Evolutionary conservation across 2,888 invertebrate genomes (phyloP), one percentile per base, ranked within the genome.

Genomic region (Metopia argyrocephala): DNA sequence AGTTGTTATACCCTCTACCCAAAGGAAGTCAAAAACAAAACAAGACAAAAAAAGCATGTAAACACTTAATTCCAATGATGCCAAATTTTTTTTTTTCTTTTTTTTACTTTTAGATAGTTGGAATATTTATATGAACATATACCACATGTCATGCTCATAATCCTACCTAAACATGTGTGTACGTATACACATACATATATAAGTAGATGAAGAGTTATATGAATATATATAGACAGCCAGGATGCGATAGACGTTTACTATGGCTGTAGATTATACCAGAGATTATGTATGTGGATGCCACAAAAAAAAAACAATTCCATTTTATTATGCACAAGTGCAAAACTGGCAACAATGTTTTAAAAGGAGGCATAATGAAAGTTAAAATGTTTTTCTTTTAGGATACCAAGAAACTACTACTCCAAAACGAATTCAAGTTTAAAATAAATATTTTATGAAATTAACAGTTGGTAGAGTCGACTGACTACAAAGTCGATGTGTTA

Each of bases 41-140:
- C 52, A 68, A 80, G 71, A 73, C 68, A 80, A 80, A 76, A 76
- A 80, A 73, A 68, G 71, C 73, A 80, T 76, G 80, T 73, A 80
- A 80, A 80, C 71, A 76, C 80, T 76, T 73, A 73, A 76, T 71
- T 66, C 48, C 76, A 76, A 76, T 76, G 68, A 73, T 73, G 64
- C 61, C 65, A 76, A 80, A 62, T 68, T 56, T 31, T 9, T n/a
- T n/a, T n/a, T n/a, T n/a, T n/a, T n/a, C n/a, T n/a, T n/a, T n/a
- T n/a, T n/a, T n/a, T n/a, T n/a, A n/a, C n/a, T n/a, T n/a, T n/a
- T 6, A 31, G 9, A 5, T 31, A 5, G 9, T 31, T 31, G 5
- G 9, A 31, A 48, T 31, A 31, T 48, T 2, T 6, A 48, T 3
- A 48, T 31, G 31, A 28, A 61, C 23, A 70, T 50, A 56, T 18